Evolutionary conservation across 1,140 invertebrate species (phyloP).

Genomic region (Olivierus martensii): DNA sequence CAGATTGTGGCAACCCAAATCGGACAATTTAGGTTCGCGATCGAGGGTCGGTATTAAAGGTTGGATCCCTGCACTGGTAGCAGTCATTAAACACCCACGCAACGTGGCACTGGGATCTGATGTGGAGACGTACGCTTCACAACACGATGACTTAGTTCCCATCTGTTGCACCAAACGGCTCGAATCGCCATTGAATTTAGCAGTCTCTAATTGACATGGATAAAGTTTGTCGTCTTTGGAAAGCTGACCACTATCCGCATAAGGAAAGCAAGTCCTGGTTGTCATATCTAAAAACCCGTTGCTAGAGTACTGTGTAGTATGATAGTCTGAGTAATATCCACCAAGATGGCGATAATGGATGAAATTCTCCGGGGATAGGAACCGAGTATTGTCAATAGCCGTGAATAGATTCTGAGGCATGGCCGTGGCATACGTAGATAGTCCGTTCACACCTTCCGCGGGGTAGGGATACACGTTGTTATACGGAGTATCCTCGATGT

Average conservation of each 20-base stretch:
- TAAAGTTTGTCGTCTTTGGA: slow-evolving; percentile 42
- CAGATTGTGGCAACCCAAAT: background rate
- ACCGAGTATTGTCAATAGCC: slow-evolving; percentile 45
- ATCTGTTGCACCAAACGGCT: slow-evolving; percentile 9
- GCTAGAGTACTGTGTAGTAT: slow-evolving; percentile 32
- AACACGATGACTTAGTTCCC: slow-evolving; percentile 10
- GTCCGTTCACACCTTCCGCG: slow-evolving; percentile 36
- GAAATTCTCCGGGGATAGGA: slow-evolving; percentile 57
- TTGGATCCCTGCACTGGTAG: slow-evolving; percentile 13
- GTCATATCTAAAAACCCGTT: slow-evolving; percentile 59
- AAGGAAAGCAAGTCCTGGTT: slow-evolving; percentile 29
- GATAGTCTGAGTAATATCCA: slow-evolving; percentile 52
- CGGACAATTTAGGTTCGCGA: background rate
- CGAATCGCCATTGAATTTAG: slow-evolving; percentile 18
- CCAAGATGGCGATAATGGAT: slow-evolving; percentile 60
- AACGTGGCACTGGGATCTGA: slow-evolving; percentile 9
- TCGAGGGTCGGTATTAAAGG: slow-evolving; percentile 13
- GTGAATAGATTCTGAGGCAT: slow-evolving; percentile 46
- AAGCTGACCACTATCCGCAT: slow-evolving; percentile 28
- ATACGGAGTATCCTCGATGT: slow-evolving; percentile 27
- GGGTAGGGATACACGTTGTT: slow-evolving; percentile 46
- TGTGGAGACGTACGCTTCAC: slow-evolving; percentile 11
- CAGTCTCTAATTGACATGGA: slow-evolving; percentile 38
- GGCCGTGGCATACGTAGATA: slow-evolving; percentile 27
- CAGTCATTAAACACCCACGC: slow-evolving; percentile 17